Percentiles rank a stretch among this genome's conserved stretches.
These are phyloP conservation scores for Eupsilia transversa DNA, from an alignment of 2,888 invertebrate species.

Conservation along the genomic window DNA sequence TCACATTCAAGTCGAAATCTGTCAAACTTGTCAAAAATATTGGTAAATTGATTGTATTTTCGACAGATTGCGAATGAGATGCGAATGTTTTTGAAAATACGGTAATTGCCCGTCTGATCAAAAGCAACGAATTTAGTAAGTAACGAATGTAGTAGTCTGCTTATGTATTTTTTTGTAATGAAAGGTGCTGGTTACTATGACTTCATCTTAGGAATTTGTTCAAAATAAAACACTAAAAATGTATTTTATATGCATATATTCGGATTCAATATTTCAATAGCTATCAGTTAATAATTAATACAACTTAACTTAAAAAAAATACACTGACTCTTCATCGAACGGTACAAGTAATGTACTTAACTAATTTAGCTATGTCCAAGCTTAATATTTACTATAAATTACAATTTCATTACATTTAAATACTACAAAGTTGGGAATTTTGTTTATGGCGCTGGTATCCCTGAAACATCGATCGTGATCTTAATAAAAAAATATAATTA, in stretches of 20 bases:
- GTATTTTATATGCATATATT: slow-evolving; percentile 90
- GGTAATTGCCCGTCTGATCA: no score
- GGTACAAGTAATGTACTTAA: slow-evolving; percentile 81
- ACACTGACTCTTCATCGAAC: slow-evolving; percentile 86
- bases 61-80: no score
- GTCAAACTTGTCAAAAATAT: no score
- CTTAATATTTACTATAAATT: slow-evolving; percentile 88
- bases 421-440: slow-evolving; percentile 70
- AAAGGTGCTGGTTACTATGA: neutral
- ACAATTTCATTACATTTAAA: slow-evolving; percentile 88
- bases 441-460: slow-evolving; percentile 54
- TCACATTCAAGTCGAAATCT: no score
- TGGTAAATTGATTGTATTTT: no score
- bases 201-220: neutral
- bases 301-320: slow-evolving; percentile 89
- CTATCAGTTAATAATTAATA: slow-evolving; percentile 86
- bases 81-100: no score
- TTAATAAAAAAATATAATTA: slow-evolving; percentile 41
- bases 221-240: slow-evolving; percentile 77
- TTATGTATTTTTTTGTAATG: neutral
- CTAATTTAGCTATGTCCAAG: slow-evolving; percentile 89
- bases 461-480: slow-evolving; percentile 54
- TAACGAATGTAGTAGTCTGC: no score
- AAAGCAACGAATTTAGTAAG: no score
- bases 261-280: slow-evolving; percentile 90